Percentiles rank a stretch among this genome's conserved stretches.
Evolutionary conservation across 2,797 vertebrate genomes (phyloP).

Genomic region (Leptodactylus fallax): DNA sequence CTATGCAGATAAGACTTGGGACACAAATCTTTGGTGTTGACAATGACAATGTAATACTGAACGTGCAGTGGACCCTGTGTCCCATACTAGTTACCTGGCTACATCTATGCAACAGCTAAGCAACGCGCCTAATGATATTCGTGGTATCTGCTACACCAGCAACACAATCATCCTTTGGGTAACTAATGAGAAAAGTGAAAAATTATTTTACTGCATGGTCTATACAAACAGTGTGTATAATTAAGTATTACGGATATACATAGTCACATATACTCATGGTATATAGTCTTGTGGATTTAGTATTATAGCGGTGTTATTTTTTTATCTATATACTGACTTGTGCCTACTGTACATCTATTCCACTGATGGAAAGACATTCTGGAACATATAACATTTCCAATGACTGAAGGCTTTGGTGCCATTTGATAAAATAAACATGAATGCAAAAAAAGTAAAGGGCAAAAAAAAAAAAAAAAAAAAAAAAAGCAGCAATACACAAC

Average conservation of each 20-base stretch:
- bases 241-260: background rate
- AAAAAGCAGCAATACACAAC: background rate
- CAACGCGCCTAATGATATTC: no score
- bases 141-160: background rate
- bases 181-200: background rate
- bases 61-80: background rate
- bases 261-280: slow-evolving; percentile 23
- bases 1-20: background rate
- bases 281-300: slow-evolving; percentile 4
- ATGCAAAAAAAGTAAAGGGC: background rate
- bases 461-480: background rate
- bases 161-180: background rate
- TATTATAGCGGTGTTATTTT: background rate
- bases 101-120: background rate
- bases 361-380: background rate
- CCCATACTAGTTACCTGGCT: background rate
- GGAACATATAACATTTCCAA: background rate
- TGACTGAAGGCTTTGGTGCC: slow-evolving; percentile 5
- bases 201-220: background rate
- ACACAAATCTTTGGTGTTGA: slow-evolving; percentile 14
- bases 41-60: background rate
- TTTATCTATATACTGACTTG: background rate
- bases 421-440: background rate
- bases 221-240: background rate
- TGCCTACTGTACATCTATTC: background rate